A percentile compares a stretch with the other conserved stretches of the same genome.
Conservation (phyloP, 2,113 vertebrate species). For the Sardina pilchardus region DNA sequence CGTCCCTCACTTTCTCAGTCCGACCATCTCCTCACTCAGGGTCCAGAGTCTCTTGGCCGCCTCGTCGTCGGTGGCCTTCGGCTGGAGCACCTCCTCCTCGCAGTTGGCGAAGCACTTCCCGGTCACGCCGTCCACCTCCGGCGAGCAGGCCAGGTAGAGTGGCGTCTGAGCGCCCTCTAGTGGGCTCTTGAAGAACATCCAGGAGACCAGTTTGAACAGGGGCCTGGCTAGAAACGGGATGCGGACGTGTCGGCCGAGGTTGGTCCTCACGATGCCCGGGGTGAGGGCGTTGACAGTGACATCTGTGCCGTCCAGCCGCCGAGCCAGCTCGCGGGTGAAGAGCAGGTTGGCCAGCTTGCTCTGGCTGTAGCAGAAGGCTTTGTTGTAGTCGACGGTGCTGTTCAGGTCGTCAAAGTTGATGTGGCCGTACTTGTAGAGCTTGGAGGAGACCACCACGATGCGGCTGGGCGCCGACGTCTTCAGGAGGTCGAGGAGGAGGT, state of each 20-base stretch:
- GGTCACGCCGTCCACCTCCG: constrained; percentile 83
- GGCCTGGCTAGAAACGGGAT: constrained; percentile 86
- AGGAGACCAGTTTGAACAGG: constrained; percentile 82
- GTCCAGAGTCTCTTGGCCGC: constrained; percentile 88
- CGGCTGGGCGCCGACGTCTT: constrained; percentile 88
- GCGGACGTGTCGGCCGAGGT: constrained; percentile 84
- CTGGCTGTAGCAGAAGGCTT: constrained; percentile 88
- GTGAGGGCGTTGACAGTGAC: constrained; percentile 88
- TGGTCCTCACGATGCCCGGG: constrained; percentile 89
- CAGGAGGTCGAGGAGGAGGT: constrained; percentile 87
- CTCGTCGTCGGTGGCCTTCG: constrained; percentile 82
- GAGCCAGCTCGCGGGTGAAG: constrained; percentile 84
- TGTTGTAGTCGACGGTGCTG: constrained; percentile 85
- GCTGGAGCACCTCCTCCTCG: constrained; percentile 83
- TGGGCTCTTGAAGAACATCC: constrained; percentile 88
- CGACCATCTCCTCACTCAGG: constrained; percentile 90
- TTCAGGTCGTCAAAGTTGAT: constrained; percentile 95
- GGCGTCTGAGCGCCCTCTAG: constrained; percentile 90
- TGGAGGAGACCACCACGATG: constrained; percentile 90
- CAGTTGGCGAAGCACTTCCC: constrained; percentile 93
- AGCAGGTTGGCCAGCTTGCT: constrained; percentile 94
- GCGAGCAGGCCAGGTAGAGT: constrained; percentile 86
- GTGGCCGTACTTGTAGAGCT: constrained; percentile 91
- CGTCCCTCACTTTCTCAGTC: constrained; percentile 71
- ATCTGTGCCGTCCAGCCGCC: constrained; percentile 77